These are phyloP conservation scores for Ennomos quercinarius DNA, from an alignment of 2,888 invertebrate genomes.

Conservation along the genomic window DNA sequence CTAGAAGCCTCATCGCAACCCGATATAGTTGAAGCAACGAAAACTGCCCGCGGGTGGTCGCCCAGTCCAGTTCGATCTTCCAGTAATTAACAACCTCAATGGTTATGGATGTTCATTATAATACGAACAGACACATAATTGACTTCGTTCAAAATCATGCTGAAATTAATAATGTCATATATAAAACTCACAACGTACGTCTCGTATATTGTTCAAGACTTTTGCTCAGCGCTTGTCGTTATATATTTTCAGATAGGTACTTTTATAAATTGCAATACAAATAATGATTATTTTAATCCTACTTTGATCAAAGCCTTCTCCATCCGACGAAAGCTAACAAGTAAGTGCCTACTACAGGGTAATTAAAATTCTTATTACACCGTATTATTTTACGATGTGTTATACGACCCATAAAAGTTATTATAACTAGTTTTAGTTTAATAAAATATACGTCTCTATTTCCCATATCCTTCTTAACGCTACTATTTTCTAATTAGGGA, in stretches of 20 bases:
- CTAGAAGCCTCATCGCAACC: slow-evolving; percentile 58
- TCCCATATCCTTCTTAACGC: slow-evolving; percentile 43
- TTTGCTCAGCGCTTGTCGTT: too few relatives aligned
- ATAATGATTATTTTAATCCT: too few relatives aligned
- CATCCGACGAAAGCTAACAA: slow-evolving; percentile 1
- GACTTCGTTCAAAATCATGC: slow-evolving; percentile 8
- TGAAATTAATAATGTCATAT: background rate
- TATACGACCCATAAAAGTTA: slow-evolving; percentile 41
- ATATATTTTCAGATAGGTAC: too few relatives aligned
- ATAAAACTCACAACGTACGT: too few relatives aligned
- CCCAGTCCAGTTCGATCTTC: slow-evolving; percentile 49
- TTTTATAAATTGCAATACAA: too few relatives aligned
- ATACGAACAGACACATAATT: slow-evolving; percentile 18
- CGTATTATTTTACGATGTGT: slow-evolving; percentile 43
- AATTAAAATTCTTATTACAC: slow-evolving; percentile 43
- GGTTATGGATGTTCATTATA: slow-evolving; percentile 47
- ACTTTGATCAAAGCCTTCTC: too few relatives aligned
- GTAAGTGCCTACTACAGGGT: slow-evolving; percentile 16
- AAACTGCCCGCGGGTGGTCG: slow-evolving; percentile 72
- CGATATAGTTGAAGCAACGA: slow-evolving; percentile 62
- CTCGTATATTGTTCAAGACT: too few relatives aligned
- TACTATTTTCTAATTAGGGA: slow-evolving; percentile 33
- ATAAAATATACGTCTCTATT: slow-evolving; percentile 37
- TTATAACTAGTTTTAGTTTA: slow-evolving; percentile 38
- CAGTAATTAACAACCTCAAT: slow-evolving; percentile 65